Evolutionary conservation across 2,113 vertebrate species (phyloP).

Genomic region (Monarcha castaneiventris): DNA sequence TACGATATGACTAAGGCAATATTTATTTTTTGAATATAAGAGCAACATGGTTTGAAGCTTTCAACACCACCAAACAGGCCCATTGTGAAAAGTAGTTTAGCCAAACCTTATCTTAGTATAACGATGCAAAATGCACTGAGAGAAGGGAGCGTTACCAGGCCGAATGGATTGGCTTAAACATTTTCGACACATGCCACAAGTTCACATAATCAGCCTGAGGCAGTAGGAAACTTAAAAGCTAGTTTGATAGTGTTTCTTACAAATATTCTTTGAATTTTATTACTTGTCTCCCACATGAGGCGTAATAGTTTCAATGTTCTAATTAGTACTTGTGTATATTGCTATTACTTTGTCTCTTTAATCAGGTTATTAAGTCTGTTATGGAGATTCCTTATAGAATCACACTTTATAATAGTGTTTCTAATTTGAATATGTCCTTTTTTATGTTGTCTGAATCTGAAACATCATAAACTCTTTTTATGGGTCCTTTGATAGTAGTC

Average conservation of each 20-base stretch:
- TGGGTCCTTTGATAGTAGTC: slow-evolving; percentile 80
- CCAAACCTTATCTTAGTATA: slow-evolving; percentile 21
- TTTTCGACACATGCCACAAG: slow-evolving; percentile 71
- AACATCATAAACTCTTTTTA: slow-evolving; percentile 85
- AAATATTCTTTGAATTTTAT: slow-evolving; percentile 85
- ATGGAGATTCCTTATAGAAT: slow-evolving; percentile 81
- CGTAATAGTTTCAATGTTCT: slow-evolving; percentile 82
- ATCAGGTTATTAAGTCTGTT: slow-evolving; percentile 84
- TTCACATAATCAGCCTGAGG: slow-evolving; percentile 77
- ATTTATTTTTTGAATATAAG: not conserved
- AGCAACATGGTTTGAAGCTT: not conserved
- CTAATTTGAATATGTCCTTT: slow-evolving; percentile 84
- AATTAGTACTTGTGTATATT: slow-evolving; percentile 84
- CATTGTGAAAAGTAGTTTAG: not conserved
- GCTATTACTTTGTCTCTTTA: slow-evolving; percentile 84
- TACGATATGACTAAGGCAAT: not conserved
- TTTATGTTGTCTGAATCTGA: slow-evolving; percentile 84
- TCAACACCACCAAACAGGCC: not conserved
- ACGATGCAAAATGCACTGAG: not conserved
- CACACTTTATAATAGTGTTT: slow-evolving; percentile 81
- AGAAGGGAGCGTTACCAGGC: slow-evolving; percentile 36
- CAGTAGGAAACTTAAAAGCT: slow-evolving; percentile 76
- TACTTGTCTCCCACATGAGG: slow-evolving; percentile 81
- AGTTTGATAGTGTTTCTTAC: slow-evolving; percentile 71
- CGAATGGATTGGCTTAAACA: slow-evolving; percentile 67